Conservation (phyloP, 1,140 invertebrate genomes). For the Lasaia peninsularis region DNA sequence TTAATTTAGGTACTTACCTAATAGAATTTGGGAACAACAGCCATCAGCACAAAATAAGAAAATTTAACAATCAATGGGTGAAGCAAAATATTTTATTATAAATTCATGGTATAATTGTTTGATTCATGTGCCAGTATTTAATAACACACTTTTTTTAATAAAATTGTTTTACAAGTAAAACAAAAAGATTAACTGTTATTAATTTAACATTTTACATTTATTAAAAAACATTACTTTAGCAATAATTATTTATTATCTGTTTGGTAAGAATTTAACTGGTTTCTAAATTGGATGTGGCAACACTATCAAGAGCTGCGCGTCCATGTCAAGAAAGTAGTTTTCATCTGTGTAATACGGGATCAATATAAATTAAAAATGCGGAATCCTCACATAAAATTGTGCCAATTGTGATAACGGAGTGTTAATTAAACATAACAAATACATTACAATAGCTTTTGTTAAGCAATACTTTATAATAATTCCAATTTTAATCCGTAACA, state of each 20-base stretch:
- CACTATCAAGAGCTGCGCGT: conserved; percentile 62
- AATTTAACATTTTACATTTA: neutral
- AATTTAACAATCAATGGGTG: no score
- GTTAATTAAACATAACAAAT: conserved; percentile 20
- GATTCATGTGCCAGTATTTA: no score
- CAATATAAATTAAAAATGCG: conserved; percentile 68
- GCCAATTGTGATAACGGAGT: conserved; percentile 35
- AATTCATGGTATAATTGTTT: no score
- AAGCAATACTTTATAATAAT: conserved; percentile 2
- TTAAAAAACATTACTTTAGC: neutral
- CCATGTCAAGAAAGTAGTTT: conserved; percentile 66
- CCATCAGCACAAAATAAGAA: no score
- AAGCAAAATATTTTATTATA: neutral
- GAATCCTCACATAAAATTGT: conserved; percentile 50
- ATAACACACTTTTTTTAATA: no score
- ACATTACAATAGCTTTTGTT: conserved; percentile 22
- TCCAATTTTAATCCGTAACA: conserved; percentile 27
- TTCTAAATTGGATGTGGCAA: conserved; percentile 34
- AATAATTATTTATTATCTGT: neutral
- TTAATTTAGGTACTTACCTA: no score
- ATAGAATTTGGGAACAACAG: no score
- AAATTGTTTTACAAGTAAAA: no score
- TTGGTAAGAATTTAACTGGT: neutral
- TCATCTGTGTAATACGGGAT: conserved; percentile 60
- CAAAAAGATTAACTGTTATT: neutral